These are phyloP conservation scores for Ormyrus nitidulus DNA, from an alignment of 2,888 invertebrate species.

Conservation along the genomic window DNA sequence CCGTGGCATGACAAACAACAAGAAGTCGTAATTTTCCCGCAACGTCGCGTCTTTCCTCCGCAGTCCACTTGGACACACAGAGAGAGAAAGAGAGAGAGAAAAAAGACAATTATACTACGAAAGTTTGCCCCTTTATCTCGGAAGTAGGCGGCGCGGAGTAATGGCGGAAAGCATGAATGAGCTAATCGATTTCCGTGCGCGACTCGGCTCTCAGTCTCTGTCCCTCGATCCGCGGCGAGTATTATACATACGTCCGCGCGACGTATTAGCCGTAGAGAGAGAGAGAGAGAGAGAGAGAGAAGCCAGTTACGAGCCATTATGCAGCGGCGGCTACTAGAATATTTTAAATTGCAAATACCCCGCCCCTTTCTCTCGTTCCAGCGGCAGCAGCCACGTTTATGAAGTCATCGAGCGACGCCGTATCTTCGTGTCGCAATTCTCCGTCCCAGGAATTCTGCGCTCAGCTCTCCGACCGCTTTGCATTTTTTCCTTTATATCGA, in stretches of 20 bases:
- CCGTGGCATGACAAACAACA: slow-evolving; percentile 8
- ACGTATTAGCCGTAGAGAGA: slow-evolving; percentile 17
- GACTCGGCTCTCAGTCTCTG: slow-evolving; percentile 19
- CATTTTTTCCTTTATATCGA: slow-evolving; percentile 18
- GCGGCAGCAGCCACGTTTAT: slow-evolving; percentile 19
- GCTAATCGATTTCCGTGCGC: slow-evolving; percentile 52
- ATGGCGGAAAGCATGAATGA: slow-evolving; percentile 55
- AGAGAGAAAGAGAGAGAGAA: too few relatives aligned
- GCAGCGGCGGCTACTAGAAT: slow-evolving; percentile 30
- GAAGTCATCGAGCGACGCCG: slow-evolving; percentile 39
- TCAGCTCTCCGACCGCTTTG: not conserved
- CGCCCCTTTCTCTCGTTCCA: slow-evolving; percentile 18
- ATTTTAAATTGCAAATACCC: slow-evolving; percentile 50
- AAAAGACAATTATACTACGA: too few relatives aligned
- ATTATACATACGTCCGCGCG: slow-evolving; percentile 2
- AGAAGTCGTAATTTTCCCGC: slow-evolving; percentile 2
- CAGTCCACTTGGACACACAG: too few relatives aligned
- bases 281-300: slow-evolving; percentile 5
- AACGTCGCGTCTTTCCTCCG: not conserved
- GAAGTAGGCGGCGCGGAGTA: slow-evolving; percentile 38
- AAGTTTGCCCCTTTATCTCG: slow-evolving; percentile 12
- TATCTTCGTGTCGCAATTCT: slow-evolving; percentile 22
- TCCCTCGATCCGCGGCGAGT: not conserved
- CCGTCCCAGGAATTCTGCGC: slow-evolving; percentile 24
- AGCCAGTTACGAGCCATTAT: slow-evolving; percentile 22